A percentile compares a stretch with the other conserved stretches of the same genome.
phyloP scores from a whole-genome alignment of 1,140 invertebrate genomes.

The Tetranychus urticae region DNA sequence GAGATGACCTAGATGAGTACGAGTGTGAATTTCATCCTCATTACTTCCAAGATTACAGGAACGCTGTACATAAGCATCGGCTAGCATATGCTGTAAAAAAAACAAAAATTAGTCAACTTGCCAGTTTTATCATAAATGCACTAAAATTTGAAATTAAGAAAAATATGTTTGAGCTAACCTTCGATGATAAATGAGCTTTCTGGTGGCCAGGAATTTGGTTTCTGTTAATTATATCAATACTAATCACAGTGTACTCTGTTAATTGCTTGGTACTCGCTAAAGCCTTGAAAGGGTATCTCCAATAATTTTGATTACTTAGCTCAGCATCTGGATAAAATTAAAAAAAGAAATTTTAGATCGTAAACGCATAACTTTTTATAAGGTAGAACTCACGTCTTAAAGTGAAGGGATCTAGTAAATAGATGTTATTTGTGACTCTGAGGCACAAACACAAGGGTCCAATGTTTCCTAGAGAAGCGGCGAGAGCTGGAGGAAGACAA shows the following conservation, averaged over 20 bases:
- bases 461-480: slow-evolving; percentile 73
- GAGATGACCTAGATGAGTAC: slow-evolving; percentile 81
- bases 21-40: slow-evolving; percentile 53
- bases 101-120: background rate
- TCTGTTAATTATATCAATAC: slow-evolving; percentile 57
- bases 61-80: slow-evolving; percentile 79
- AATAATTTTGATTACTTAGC: slow-evolving; percentile 50
- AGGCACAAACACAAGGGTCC: slow-evolving; percentile 66
- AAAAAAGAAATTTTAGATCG: background rate
- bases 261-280: slow-evolving; percentile 76
- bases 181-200: background rate
- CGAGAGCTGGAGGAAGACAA: slow-evolving; percentile 64
- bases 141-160: slow-evolving; percentile 2
- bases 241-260: slow-evolving; percentile 80
- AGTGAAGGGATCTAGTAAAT: slow-evolving; percentile 75
- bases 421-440: slow-evolving; percentile 63
- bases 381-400: slow-evolving; percentile 36
- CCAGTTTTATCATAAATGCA: background rate
- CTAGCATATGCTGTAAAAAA: slow-evolving; percentile 43
- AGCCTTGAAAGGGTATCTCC: slow-evolving; percentile 56
- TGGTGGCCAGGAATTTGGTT: slow-evolving; percentile 29
- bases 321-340: slow-evolving; percentile 43
- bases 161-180: background rate
- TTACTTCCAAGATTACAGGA: slow-evolving; percentile 62
- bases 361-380: background rate